Conservation (phyloP, 2,113 vertebrate genomes). For the Engraulis encrasicolus region DNA sequence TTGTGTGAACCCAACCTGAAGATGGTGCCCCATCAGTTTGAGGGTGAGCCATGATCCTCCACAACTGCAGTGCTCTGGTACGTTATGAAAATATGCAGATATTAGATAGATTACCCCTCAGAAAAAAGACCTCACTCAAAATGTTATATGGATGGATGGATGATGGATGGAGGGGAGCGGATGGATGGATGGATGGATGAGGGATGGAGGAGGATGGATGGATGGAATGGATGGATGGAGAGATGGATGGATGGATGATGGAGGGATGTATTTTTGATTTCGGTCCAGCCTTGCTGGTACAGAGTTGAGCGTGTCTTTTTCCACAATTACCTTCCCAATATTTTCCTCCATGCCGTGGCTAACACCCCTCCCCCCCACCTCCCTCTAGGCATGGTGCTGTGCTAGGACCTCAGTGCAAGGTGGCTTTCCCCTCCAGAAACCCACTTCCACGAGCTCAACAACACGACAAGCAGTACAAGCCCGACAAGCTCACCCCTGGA, state of each 20-base stretch:
- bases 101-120: neutral
- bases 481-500: slow-evolving; percentile 89
- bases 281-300: neutral
- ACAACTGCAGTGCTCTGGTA: slow-evolving; percentile 98
- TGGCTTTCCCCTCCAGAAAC: slow-evolving; percentile 95
- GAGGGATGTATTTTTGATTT: too few species aligned
- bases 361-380: neutral
- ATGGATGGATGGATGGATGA: too few species aligned
- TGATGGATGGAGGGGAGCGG: too few species aligned
- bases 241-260: too few species aligned
- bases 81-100: neutral
- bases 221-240: too few species aligned
- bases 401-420: slow-evolving; percentile 98
- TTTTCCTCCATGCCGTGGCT: neutral
- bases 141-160: too few species aligned
- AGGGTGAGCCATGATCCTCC: slow-evolving; percentile 96
- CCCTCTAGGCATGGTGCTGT: slow-evolving; percentile 99
- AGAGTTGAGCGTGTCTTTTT: neutral
- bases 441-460: slow-evolving; percentile 97
- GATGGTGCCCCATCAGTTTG: slow-evolving; percentile 97
- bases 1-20: slow-evolving; percentile 98
- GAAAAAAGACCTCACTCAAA: neutral
- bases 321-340: too few species aligned
- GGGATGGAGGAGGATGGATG: too few species aligned
- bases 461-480: slow-evolving; percentile 97